phyloP scores from a whole-genome alignment of 2,113 vertebrate species.

The Gallinago jamesoni region DNA sequence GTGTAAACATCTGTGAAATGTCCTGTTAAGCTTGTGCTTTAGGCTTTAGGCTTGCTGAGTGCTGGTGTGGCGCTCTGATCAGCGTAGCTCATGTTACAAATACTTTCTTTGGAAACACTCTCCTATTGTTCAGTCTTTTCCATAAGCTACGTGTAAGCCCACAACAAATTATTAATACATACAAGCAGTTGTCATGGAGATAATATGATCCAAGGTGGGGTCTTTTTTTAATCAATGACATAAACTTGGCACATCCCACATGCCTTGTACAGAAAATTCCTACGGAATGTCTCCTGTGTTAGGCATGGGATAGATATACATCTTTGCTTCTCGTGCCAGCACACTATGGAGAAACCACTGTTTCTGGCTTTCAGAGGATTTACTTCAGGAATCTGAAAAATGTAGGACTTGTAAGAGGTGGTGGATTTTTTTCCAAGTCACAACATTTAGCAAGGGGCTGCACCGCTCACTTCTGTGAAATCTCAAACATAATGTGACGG shows the following conservation, averaged over 20 bases:
- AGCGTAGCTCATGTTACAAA: neutral
- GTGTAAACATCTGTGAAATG: neutral
- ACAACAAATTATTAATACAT: conserved; percentile 4
- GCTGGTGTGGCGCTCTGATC: neutral
- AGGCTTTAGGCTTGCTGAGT: neutral
- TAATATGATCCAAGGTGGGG: neutral
- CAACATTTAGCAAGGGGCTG: neutral
- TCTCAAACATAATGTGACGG: neutral
- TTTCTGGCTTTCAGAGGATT: neutral
- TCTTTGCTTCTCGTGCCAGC: neutral
- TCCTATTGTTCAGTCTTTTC: neutral
- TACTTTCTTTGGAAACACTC: neutral
- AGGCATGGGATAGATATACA: neutral
- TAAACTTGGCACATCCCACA: neutral
- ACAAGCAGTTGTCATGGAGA: conserved; percentile 55
- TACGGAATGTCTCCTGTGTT: neutral
- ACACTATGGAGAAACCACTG: neutral
- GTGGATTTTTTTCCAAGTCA: neutral
- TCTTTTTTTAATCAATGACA: neutral
- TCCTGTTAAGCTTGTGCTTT: neutral
- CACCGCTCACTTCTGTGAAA: neutral
- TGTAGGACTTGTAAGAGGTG: neutral
- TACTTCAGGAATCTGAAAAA: conserved; percentile 3
- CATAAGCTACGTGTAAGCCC: neutral
- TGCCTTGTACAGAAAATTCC: neutral